These are phyloP conservation scores for Catharus ustulatus DNA, from an alignment of 2,797 vertebrate species.

Conservation along the genomic window DNA sequence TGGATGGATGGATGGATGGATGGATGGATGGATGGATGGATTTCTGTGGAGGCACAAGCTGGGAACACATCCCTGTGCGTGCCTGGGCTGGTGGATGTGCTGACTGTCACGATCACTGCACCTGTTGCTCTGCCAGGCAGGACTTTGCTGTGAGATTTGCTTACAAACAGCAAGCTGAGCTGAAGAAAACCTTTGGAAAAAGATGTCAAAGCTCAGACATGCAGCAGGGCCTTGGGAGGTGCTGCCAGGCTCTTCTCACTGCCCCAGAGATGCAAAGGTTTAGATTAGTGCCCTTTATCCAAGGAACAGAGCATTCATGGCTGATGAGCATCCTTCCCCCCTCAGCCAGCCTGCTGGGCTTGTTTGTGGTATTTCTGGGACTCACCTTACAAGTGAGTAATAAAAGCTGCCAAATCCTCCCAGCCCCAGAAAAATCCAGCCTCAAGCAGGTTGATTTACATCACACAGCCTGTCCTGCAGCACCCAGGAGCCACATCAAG, in stretches of 20 bases:
- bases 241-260: not conserved
- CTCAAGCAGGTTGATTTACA: not conserved
- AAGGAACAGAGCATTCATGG: not conserved
- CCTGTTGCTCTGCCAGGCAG: not conserved
- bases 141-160: not conserved
- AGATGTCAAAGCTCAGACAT: not conserved
- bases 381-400: not conserved
- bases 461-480: not conserved
- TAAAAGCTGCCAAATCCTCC: not conserved
- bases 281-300: not conserved
- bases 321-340: not conserved
- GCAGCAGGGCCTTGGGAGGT: not conserved
- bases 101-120: rapidly evolving
- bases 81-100: not conserved
- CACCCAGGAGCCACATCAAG: not conserved
- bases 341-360: not conserved
- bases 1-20: not conserved
- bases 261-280: not conserved
- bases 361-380: not conserved
- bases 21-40: not conserved
- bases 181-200: not conserved
- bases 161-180: not conserved
- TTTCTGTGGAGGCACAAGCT: not conserved
- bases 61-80: not conserved
- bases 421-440: not conserved